phyloP scores from a whole-genome alignment of 2,113 vertebrate species.

The Chaetorhynchus papuensis region DNA sequence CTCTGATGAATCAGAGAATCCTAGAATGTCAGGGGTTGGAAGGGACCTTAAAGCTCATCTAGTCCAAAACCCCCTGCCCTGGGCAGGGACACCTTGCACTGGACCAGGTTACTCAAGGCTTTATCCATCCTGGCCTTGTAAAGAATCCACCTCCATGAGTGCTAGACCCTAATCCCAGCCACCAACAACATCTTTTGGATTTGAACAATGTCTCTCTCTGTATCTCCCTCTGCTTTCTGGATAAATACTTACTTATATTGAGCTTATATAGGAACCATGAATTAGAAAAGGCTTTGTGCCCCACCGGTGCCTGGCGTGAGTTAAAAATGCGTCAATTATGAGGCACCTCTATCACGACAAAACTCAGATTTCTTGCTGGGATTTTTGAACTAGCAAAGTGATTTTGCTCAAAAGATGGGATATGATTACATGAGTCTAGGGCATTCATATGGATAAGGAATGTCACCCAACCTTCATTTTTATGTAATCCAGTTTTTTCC shows the following conservation, averaged over 20 bases:
- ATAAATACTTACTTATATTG: not conserved
- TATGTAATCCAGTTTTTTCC: not conserved
- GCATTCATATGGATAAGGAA: accelerated
- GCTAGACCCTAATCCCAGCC: not conserved
- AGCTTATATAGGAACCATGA: not conserved
- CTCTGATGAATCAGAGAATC: not conserved
- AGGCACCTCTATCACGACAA: not conserved
- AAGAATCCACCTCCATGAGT: not conserved
- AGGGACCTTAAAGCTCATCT: not conserved
- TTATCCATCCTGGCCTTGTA: not conserved
- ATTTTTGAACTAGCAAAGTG: not conserved
- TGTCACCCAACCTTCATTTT: not conserved
- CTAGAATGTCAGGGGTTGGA: not conserved
- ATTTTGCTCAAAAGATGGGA: not conserved
- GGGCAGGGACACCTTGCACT: not conserved
- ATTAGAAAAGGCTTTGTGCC: not conserved
- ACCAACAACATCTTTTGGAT: not conserved
- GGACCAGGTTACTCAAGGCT: not conserved
- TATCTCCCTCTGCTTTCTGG: not conserved
- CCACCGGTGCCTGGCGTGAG: accelerated
- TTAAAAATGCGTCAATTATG: accelerated
- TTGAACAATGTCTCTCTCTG: not conserved
- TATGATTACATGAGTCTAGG: not conserved
- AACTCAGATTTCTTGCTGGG: not conserved
- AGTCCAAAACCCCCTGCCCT: not conserved